Conservation (phyloP, 2,113 vertebrate species). For the Pitta sordida region DNA sequence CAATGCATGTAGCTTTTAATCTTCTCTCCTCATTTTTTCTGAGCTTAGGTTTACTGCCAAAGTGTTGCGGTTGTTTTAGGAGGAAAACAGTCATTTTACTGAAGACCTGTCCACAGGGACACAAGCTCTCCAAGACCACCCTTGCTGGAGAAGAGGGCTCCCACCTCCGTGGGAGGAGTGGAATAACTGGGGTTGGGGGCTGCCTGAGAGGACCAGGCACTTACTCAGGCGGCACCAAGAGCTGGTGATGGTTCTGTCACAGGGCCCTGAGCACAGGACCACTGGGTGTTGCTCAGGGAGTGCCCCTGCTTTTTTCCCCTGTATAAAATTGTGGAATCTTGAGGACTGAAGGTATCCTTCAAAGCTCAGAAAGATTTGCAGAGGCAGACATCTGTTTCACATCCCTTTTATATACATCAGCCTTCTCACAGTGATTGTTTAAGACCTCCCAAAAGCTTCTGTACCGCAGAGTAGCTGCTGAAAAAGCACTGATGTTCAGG, state of each 20-base stretch:
- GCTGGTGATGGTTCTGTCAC: neutral
- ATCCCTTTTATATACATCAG: neutral
- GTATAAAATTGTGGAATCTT: neutral
- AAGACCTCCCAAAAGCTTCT: slow-evolving; percentile 9
- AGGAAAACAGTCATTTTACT: neutral
- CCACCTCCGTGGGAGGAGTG: neutral
- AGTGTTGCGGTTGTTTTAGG: neutral
- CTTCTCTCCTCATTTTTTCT: neutral
- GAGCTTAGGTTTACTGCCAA: neutral
- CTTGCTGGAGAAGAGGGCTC: neutral
- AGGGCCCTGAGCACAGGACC: neutral
- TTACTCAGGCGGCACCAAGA: neutral
- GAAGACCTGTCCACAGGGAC: neutral
- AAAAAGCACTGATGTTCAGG: neutral
- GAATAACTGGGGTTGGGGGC: neutral
- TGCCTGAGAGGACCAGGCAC: accelerated
- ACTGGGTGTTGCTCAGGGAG: neutral
- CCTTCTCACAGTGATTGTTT: neutral
- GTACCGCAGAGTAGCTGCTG: neutral
- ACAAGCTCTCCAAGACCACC: neutral
- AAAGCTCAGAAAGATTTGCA: neutral
- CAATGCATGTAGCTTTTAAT: neutral
- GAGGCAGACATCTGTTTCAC: neutral
- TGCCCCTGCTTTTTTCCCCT: neutral
- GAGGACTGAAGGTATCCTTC: neutral